Base-by-base conservation (phyloP, 2,113 vertebrate genomes). In the Hippocampus guttulatus region DNA sequence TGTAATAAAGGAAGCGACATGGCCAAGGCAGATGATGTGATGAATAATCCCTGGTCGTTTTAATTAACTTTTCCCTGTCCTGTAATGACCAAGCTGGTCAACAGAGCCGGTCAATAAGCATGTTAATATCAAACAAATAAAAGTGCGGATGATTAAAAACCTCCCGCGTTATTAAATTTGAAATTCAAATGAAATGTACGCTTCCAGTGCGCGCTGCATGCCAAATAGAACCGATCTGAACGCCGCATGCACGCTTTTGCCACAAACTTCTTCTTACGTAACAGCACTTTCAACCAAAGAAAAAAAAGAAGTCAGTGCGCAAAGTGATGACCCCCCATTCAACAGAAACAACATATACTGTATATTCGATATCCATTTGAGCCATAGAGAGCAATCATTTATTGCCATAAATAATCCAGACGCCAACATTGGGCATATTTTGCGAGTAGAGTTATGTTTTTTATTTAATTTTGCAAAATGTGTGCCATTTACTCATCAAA, bases 71-170 rank as follows among this genome's bases (percentile, higher is more conserved):
- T 98, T 96, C 95, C 95, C 94, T 96, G 96, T 98, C 95, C 95
- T 95, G 94, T 97, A 98, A 98, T 98, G 96, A 95, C 95, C 95
- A 96, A 94, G 94, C 95, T 96, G 96, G 96, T 98, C 96, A 98
- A 96, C 96, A 95, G 94, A 96, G 92, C 94, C 95, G 95, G 95
- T 98, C 96, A 98, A 98, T 99, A 96, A 98, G 95, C 95, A 96
- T 98, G 95, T 97, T 98, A 98, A 98, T 97, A 98, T 96, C 96
- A 98, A 97, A 97, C 96, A 97, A 98, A 97, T 98, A 99, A 98
- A 97, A 99, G 93, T 93, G 94, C 91, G 92, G 94, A 97, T 98
- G 96, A 99, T 98, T 98, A 97, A 99, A 98, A 98, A 98, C 96
- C 96, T 97, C 96, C 95, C 92, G 95, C 94, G 96, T 98, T 98